Conservation (phyloP, 2,797 vertebrate species). For the Tragelaphus eurycerus region DNA sequence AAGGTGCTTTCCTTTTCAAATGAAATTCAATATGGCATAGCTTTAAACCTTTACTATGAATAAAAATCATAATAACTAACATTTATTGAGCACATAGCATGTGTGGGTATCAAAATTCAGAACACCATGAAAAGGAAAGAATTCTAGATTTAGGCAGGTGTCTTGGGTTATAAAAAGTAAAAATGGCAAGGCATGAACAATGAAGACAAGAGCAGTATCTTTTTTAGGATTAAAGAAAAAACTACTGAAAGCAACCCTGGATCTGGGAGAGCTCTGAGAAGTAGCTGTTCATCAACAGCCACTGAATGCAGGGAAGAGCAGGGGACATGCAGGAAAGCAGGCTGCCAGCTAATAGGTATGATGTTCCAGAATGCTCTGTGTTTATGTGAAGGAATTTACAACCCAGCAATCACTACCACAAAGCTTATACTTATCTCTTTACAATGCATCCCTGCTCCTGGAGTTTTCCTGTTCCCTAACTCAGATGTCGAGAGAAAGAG, state of each 20-base stretch:
- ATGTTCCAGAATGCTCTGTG: background rate
- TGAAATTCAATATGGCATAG: background rate
- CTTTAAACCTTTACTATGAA: background rate
- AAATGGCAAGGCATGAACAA: background rate
- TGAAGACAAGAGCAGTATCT: background rate
- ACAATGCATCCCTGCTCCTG: background rate
- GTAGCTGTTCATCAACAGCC: background rate
- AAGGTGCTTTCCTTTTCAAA: background rate
- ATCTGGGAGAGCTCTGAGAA: background rate
- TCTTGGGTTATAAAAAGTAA: background rate
- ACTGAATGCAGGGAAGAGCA: background rate
- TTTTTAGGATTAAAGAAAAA: background rate
- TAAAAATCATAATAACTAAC: background rate
- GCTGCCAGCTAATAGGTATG: background rate
- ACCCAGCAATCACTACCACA: slow-evolving; percentile 16
- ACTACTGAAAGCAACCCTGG: background rate
- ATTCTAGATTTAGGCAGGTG: background rate
- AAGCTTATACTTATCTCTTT: slow-evolving; percentile 50
- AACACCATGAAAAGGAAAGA: background rate
- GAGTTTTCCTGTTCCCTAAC: slow-evolving; percentile 2
- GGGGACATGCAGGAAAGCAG: background rate
- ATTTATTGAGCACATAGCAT: background rate
- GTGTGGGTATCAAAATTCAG: background rate
- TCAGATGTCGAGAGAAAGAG: slow-evolving; percentile 42
- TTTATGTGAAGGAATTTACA: slow-evolving; percentile 53